phyloP scores from a whole-genome alignment of 2,888 invertebrate species.

The Synanthedon tipuliformis region DNA sequence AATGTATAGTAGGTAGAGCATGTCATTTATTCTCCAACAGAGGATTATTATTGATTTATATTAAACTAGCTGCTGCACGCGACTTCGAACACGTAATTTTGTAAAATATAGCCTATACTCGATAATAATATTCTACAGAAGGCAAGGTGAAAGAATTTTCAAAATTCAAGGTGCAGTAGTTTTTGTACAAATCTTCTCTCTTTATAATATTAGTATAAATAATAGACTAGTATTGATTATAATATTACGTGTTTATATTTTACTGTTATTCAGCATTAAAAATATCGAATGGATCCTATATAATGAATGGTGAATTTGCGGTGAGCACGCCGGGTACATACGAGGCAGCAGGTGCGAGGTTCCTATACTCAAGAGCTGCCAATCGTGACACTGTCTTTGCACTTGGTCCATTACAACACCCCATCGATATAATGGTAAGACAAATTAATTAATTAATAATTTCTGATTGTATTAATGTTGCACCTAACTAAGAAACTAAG shows the following conservation, averaged over 20 bases:
- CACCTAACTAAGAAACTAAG: not conserved
- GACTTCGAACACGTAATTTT: too few relatives aligned
- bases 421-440: conserved; percentile 83
- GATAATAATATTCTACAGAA: too few relatives aligned
- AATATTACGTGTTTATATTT: too few relatives aligned
- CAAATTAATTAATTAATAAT: not conserved
- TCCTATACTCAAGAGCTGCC: conserved; percentile 81
- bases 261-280: conserved; percentile 75
- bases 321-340: conserved; percentile 80
- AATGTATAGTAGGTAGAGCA: conserved; percentile 8
- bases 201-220: too few relatives aligned
- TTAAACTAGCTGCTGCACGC: too few relatives aligned
- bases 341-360: conserved; percentile 82
- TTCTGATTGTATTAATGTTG: not conserved
- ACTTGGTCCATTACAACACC: conserved; percentile 80
- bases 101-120: too few relatives aligned
- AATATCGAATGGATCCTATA: conserved; percentile 78
- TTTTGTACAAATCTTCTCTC: too few relatives aligned
- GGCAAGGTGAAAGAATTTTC: too few relatives aligned
- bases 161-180: too few relatives aligned
- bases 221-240: too few relatives aligned
- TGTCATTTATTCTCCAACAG: too few relatives aligned
- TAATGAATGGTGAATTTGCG: conserved; percentile 87
- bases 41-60: too few relatives aligned
- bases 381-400: conserved; percentile 82